Base-by-base conservation (phyloP, 2,113 vertebrate species). In the Aptenodytes forsteri region DNA sequence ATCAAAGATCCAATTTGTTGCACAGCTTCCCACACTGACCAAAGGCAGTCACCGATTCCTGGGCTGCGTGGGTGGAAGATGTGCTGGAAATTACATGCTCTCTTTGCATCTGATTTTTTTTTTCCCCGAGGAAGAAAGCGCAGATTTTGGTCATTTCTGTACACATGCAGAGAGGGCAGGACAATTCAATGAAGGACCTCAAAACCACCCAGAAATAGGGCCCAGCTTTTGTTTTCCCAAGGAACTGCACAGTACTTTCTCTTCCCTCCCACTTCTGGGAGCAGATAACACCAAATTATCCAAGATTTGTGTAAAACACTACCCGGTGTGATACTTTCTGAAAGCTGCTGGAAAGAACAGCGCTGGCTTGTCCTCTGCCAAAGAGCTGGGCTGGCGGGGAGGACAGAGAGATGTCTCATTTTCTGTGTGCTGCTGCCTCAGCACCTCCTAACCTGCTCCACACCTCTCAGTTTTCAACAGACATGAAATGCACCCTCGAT, bases 221-320 rank as follows among this genome's bases (percentile, higher is more conserved):
- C 56, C 88, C 18, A 56, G 62, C 11, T 59, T 91, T 72, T 69
- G 32, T 54, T 83, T 81, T 64, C 40, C n/a, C 16, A n/a, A 38
- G 17, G 40, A 73, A 42, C 13, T 12, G 47, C 27, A 32, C 1
- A 4, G 29, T 16, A 20, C 30, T 61, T 87, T 84, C 54, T 61
- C 69, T 82, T 52, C 10, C 18, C 7, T 44, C 5, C 9, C 58
- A 6, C 13, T 34, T 66, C 30, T 75, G 49, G 49, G 40, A 34
- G 16, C 18, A n/a, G 9, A 3, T 46, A 64, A 46, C 36, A 71
- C 16, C 0, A 0, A 82, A 58, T 64, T 67, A 71, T 10, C 16
- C 27, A 36, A 69, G n/a, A 40, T 42, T 40, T 50, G 5, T 36
- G 42, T 46, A 59, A 46, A 79, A 71, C 16, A 9, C 59, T 56